Evolutionary conservation across 2,113 vertebrate genomes (phyloP).

Genomic region (Phyllostomus hastatus): DNA sequence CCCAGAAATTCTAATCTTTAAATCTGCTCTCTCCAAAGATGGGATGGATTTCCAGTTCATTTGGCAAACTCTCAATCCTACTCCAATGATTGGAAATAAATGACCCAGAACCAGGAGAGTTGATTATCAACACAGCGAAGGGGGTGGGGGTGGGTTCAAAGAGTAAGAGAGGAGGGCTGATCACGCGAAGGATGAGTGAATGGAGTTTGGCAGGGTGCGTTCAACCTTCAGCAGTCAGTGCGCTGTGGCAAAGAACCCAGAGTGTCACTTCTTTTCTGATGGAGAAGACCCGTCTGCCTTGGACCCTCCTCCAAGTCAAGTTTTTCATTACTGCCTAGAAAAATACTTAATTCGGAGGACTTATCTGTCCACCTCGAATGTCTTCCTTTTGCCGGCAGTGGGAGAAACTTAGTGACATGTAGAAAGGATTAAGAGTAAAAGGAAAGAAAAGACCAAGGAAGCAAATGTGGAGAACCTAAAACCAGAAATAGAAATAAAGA

Average conservation of each 20-base stretch:
- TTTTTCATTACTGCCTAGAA: not conserved
- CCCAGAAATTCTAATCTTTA: not conserved
- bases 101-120: constrained; percentile 59
- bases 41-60: not conserved
- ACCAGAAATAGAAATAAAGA: constrained; percentile 28
- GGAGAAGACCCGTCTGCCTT: not conserved
- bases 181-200: not conserved
- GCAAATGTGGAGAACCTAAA: not conserved
- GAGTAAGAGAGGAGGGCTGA: not conserved
- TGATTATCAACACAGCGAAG: constrained; percentile 52
- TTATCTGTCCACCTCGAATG: not conserved
- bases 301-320: not conserved
- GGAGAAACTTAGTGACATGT: not conserved
- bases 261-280: constrained; percentile 33
- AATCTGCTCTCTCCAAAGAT: not conserved
- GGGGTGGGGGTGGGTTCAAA: not conserved
- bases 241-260: constrained; percentile 44
- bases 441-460: not conserved
- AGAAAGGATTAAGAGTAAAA: not conserved
- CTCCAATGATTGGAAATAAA: constrained; percentile 31
- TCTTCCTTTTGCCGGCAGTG: not conserved
- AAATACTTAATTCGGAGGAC: not conserved
- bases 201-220: constrained; percentile 55
- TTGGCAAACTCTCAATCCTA: not conserved
- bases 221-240: constrained; percentile 10